These are phyloP conservation scores for Protodeltote pygarga DNA, from an alignment of 2,888 invertebrate genomes.

Conservation along the genomic window DNA sequence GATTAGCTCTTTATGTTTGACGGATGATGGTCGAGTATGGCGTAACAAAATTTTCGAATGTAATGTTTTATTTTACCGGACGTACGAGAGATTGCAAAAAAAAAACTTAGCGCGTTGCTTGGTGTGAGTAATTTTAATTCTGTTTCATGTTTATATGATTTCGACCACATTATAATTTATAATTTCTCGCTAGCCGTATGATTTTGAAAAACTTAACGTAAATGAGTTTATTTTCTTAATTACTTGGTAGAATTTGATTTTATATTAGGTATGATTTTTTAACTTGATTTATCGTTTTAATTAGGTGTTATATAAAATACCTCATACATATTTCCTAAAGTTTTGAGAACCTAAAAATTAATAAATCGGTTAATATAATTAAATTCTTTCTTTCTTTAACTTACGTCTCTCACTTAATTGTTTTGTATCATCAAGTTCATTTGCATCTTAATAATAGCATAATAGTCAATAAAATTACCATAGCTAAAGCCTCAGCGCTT, in stretches of 20 bases:
- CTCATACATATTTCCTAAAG: too few species aligned
- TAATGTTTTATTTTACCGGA: constrained; percentile 45
- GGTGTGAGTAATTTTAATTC: constrained; percentile 41
- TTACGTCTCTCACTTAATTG: too few species aligned
- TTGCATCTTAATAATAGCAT: too few species aligned
- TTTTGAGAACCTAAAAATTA: too few species aligned
- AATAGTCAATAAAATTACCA: too few species aligned
- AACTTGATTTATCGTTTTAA: too few species aligned
- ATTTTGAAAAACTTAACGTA: constrained; percentile 15
- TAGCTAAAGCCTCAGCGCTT: too few species aligned
- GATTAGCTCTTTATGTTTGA: constrained; percentile 32
- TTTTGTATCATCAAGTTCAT: too few species aligned
- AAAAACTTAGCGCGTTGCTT: constrained; percentile 22
- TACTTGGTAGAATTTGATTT: constrained; percentile 10
- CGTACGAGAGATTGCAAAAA: constrained; percentile 48
- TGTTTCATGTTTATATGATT: constrained; percentile 37
- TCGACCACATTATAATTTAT: constrained; percentile 30
- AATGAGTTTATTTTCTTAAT: constrained; percentile 20
- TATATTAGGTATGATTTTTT: too few species aligned
- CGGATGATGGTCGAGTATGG: constrained; percentile 43
- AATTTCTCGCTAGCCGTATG: constrained; percentile 22
- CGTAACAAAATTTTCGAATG: constrained; percentile 19
- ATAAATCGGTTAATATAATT: too few species aligned
- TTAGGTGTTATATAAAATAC: too few species aligned
- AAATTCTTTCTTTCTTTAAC: too few species aligned